Conservation (phyloP, 2,888 invertebrate species). For the Xestia rhomboidea region DNA sequence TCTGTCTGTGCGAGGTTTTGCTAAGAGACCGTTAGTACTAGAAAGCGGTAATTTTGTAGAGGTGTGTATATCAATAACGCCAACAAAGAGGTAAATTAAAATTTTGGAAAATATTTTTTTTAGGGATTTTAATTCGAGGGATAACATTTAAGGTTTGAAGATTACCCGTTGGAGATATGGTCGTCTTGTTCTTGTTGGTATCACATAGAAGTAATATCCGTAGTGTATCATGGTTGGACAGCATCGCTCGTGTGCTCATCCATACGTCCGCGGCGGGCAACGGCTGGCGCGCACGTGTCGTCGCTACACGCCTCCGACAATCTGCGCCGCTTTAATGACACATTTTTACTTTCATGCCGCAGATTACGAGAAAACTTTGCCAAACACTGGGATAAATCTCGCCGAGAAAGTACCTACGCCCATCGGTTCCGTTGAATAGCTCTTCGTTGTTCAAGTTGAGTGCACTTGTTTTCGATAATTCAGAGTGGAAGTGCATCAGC, state of each 20-base stretch:
- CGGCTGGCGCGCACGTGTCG: conserved; percentile 50
- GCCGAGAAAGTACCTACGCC: not conserved
- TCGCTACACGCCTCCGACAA: conserved; percentile 51
- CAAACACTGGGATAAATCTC: conserved; percentile 17
- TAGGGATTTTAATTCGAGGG: no score
- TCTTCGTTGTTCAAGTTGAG: not conserved
- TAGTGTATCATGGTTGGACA: not conserved
- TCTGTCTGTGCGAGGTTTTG: no score
- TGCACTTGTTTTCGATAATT: not conserved
- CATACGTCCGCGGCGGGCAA: conserved; percentile 8
- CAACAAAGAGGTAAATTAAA: no score
- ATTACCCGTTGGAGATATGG: not conserved
- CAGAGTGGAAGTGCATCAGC: conserved; percentile 9
- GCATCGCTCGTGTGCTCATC: conserved; percentile 26
- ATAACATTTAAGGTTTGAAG: not conserved
- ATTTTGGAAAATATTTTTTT: no score
- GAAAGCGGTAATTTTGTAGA: no score
- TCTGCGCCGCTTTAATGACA: conserved; percentile 52
- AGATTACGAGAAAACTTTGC: conserved; percentile 31
- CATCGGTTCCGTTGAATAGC: not conserved
- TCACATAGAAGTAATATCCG: not conserved
- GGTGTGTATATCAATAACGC: no score
- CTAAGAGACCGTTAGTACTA: no score
- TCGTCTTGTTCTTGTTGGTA: not conserved
- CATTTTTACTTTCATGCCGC: conserved; percentile 60